These are phyloP conservation scores for Thumatha senex DNA, from an alignment of 2,888 invertebrate species.

Conservation along the genomic window DNA sequence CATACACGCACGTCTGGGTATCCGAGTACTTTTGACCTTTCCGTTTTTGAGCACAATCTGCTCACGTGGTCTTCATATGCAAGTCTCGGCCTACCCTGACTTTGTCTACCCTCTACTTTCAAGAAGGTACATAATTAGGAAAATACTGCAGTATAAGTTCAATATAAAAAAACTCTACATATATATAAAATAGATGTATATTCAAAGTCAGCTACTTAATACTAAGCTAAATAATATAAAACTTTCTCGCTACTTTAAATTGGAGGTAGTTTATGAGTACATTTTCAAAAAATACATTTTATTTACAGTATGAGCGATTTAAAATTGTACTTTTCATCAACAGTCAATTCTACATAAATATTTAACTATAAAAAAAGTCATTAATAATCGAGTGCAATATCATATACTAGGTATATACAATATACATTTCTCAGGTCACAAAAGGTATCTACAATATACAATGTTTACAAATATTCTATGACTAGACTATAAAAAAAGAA, in stretches of 20 bases:
- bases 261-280: neutral
- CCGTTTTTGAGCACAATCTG: too few species aligned
- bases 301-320: neutral
- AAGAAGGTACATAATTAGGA: too few species aligned
- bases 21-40: too few species aligned
- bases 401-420: neutral
- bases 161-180: neutral
- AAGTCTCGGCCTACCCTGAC: too few species aligned
- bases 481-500: neutral
- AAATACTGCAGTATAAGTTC: too few species aligned
- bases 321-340: too few species aligned
- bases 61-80: too few species aligned
- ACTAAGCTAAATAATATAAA: neutral
- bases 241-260: neutral
- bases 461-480: slow-evolving; percentile 1
- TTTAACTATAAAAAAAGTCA: too few species aligned
- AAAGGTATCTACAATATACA: slow-evolving; percentile 14
- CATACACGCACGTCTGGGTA: too few species aligned
- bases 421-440: slow-evolving; percentile 10
- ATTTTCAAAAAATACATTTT: slow-evolving; percentile 3
- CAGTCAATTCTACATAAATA: too few species aligned
- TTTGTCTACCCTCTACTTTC: too few species aligned
- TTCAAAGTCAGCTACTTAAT: neutral
- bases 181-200: neutral
- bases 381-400: neutral